A percentile compares a stretch with the other conserved stretches of the same genome.
phyloP scores from a whole-genome alignment of 2,113 vertebrate genomes.

The Caranx melampygus region DNA sequence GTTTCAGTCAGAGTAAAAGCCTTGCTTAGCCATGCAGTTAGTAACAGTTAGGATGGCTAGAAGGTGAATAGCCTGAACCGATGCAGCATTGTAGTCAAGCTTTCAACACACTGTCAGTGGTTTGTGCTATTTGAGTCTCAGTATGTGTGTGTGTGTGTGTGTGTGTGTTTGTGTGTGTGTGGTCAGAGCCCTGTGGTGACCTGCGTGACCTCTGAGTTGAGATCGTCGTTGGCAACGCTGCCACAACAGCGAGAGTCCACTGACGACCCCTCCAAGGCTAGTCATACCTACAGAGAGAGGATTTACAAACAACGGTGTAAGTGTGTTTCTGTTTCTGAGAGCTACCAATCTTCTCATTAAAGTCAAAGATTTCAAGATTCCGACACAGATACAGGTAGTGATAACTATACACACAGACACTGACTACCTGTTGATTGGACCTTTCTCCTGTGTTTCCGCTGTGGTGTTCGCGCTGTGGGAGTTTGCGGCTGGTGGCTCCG shows the following conservation, averaged over 20 bases:
- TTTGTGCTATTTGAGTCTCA: slow-evolving; percentile 3
- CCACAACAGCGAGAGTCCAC: slow-evolving; percentile 81
- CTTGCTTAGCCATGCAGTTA: slow-evolving; percentile 24
- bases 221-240: slow-evolving; percentile 81
- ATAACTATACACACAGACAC: background rate
- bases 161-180: slow-evolving; percentile 2
- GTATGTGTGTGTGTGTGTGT: slow-evolving; percentile 22
- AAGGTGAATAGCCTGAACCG: slow-evolving; percentile 1
- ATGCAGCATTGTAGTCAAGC: slow-evolving; percentile 19
- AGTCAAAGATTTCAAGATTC: too few species aligned
- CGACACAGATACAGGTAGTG: background rate
- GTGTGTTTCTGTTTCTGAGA: background rate
- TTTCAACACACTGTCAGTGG: background rate
- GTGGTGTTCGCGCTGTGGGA: slow-evolving; percentile 89
- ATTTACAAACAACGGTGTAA: background rate
- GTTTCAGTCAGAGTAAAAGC: slow-evolving; percentile 9
- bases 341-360: too few species aligned
- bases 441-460: slow-evolving; percentile 92
- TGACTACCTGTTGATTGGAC: slow-evolving; percentile 94
- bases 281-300: slow-evolving; percentile 89
- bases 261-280: slow-evolving; percentile 92
- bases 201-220: slow-evolving; percentile 87
- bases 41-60: background rate
- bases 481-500: slow-evolving; percentile 71
- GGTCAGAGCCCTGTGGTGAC: slow-evolving; percentile 83